phyloP scores from a whole-genome alignment of 2,888 invertebrate species.

The Slavum lentiscoides region DNA sequence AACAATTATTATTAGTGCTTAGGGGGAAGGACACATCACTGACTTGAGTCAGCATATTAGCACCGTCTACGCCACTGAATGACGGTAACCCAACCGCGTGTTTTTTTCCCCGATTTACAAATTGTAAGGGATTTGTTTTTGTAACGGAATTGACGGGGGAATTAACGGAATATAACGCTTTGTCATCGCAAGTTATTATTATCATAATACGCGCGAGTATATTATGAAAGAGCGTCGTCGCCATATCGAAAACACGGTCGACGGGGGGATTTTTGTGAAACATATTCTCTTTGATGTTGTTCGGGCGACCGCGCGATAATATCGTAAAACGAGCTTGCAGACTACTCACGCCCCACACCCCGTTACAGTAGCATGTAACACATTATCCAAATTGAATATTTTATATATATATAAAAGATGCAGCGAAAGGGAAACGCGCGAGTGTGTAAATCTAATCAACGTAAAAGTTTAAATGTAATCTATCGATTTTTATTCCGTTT shows the following conservation, averaged over 20 bases:
- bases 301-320: constrained; percentile 11
- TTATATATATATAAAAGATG: neutral
- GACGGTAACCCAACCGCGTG: too few species aligned
- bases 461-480: constrained; percentile 6
- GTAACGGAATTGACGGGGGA: too few species aligned
- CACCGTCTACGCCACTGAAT: too few species aligned
- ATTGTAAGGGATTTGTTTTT: too few species aligned
- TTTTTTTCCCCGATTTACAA: too few species aligned
- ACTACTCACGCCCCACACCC: neutral
- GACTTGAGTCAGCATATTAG: too few species aligned
- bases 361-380: neutral
- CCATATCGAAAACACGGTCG: neutral
- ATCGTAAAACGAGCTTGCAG: neutral
- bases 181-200: neutral
- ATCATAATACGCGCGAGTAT: too few species aligned
- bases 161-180: too few species aligned
- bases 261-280: constrained; percentile 13
- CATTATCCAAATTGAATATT: constrained; percentile 46
- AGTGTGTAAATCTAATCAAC: constrained; percentile 35
- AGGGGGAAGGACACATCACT: too few species aligned
- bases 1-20: too few species aligned
- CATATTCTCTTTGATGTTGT: constrained; percentile 37
- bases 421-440: neutral
- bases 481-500: constrained; percentile 2
- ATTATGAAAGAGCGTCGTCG: neutral